A percentile compares a stretch with the other conserved stretches of the same genome.
These are phyloP conservation scores for Falcunculus frontatus DNA, from an alignment of 2,113 vertebrate genomes.

Conservation along the genomic window DNA sequence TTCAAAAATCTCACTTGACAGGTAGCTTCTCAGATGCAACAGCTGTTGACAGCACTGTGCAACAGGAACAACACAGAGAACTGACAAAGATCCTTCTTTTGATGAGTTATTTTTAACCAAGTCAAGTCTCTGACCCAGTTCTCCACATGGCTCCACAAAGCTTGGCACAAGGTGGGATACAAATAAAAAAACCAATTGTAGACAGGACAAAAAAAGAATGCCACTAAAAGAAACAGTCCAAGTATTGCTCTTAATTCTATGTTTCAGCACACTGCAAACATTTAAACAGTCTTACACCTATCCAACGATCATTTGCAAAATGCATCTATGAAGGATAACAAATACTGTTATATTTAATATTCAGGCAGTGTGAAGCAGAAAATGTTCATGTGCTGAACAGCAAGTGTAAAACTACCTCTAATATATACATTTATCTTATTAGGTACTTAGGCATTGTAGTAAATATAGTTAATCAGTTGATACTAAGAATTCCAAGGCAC, in stretches of 20 bases:
- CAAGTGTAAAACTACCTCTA: background rate
- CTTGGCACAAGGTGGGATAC: background rate
- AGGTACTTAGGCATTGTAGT: background rate
- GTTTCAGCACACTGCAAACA: background rate
- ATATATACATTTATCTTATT: background rate
- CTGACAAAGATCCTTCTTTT: background rate
- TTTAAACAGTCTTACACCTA: background rate
- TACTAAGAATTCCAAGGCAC: background rate
- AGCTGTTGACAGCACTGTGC: background rate
- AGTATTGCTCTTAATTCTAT: background rate
- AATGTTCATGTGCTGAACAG: background rate
- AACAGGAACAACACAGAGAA: background rate
- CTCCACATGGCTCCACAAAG: background rate
- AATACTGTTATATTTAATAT: background rate
- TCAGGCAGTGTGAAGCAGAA: background rate
- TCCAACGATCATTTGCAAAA: background rate
- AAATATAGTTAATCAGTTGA: background rate
- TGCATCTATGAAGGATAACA: background rate
- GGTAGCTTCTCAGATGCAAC: background rate
- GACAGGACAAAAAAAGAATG: background rate
- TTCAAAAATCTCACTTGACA: background rate
- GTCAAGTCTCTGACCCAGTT: slow-evolving; percentile 37
- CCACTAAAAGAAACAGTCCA: background rate
- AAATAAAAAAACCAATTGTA: background rate
- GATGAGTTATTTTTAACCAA: slow-evolving; percentile 43